phyloP scores from a whole-genome alignment of 2,888 invertebrate species.

The Calliphora vomitoria region DNA sequence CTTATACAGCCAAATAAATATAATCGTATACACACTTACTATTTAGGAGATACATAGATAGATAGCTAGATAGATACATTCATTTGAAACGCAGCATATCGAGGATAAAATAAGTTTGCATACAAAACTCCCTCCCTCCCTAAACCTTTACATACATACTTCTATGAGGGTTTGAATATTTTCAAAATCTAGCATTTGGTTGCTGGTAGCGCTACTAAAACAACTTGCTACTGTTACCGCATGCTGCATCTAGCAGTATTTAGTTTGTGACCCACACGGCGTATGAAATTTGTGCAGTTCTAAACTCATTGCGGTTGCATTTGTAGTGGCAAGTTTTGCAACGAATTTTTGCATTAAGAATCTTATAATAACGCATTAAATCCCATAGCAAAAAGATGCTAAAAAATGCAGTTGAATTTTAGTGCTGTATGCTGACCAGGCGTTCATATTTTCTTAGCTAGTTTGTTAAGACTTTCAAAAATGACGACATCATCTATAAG shows the following conservation, averaged over 20 bases:
- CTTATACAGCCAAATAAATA: slow-evolving; percentile 33
- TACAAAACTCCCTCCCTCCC: background rate
- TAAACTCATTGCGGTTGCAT: slow-evolving; percentile 26
- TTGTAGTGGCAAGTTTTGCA: background rate
- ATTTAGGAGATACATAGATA: background rate
- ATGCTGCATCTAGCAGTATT: background rate
- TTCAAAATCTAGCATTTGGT: slow-evolving; percentile 3
- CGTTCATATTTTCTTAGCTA: slow-evolving; percentile 62
- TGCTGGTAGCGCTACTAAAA: background rate
- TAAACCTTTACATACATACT: background rate
- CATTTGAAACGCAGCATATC: slow-evolving; percentile 20
- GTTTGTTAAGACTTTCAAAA: slow-evolving; percentile 34
- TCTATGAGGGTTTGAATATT: no score
- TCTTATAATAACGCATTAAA: slow-evolving; percentile 44
- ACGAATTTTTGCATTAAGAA: slow-evolving; percentile 21
- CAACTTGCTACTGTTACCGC: background rate
- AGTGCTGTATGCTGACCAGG: slow-evolving; percentile 62
- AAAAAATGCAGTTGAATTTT: slow-evolving; percentile 69
- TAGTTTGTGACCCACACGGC: background rate
- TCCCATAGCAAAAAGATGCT: slow-evolving; percentile 27
- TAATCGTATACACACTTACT: slow-evolving; percentile 21
- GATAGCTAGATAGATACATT: no score
- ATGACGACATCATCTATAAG: background rate
- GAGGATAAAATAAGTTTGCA: slow-evolving; percentile 5
- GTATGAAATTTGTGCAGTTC: slow-evolving; percentile 53